Evolutionary conservation across 2,888 invertebrate genomes (phyloP), one percentile per base, ranked within the genome.

Genomic region (Serripes groenlandicus): DNA sequence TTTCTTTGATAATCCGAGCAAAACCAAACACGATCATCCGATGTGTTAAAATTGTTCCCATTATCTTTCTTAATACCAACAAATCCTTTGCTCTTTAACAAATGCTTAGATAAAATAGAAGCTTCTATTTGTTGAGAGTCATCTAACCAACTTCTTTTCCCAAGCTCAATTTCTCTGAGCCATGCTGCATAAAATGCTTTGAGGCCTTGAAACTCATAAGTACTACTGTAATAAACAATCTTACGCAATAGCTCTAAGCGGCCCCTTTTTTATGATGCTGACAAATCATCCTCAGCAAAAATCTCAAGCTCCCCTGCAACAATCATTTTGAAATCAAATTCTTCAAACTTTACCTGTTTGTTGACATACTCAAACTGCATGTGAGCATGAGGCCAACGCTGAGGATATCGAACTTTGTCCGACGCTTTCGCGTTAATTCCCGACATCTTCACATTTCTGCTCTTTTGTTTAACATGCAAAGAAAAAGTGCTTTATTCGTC

Each of bases 101-200:
- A n/a, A n/a, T n/a, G n/a, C n/a, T n/a, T n/a, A n/a, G n/a, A n/a
- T n/a, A n/a, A n/a, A n/a, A n/a, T n/a, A n/a, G n/a, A n/a, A n/a
- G n/a, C n/a, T n/a, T n/a, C n/a, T n/a, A n/a, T 9, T 11, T 18
- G 18, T 42, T 42, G 42, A 11, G 42, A 42, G 18, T 42, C 42
- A 42, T 42, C 42, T 11, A 18, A 9, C 54, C 54, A 68, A 42
- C 42, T 68, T 42, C 23, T 37, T 26, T 42, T 35, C 18, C 68
- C 68, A 7, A 68, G 23, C 68, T 68, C 68, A 23, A 68, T 37
- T 26, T 68, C 68, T 42, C 68, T 37, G 5, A 68, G 5, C 68
- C 68, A 68, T 37, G 68, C 68, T 37, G 68, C 68, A 37, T 68
- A 68, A 68, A 68, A 68, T 32, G 68, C 37, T n/a, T 68, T 68